Conservation (phyloP, 2,797 vertebrate species). For the Rhodeus uyekii region DNA sequence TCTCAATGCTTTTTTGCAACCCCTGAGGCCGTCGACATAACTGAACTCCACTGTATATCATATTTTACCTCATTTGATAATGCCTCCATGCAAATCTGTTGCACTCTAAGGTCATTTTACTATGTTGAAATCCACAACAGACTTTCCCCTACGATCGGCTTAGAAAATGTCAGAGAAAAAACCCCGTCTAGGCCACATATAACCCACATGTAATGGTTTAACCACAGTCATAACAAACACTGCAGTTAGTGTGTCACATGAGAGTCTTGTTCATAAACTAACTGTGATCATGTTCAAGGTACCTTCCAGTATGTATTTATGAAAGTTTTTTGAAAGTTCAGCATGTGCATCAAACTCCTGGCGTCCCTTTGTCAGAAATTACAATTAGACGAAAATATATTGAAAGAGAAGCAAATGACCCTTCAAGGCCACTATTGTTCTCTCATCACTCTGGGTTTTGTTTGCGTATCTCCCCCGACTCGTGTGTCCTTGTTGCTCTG, state of each 20-base stretch:
- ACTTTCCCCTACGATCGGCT: neutral
- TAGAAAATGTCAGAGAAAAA: conserved; percentile 8
- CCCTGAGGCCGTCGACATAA: too few relatives aligned
- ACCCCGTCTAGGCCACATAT: neutral
- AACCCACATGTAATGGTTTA: conserved; percentile 18
- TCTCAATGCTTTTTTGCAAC: too few relatives aligned
- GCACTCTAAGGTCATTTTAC: neutral
- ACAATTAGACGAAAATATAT: conserved; percentile 57
- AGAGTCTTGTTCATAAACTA: conserved; percentile 5
- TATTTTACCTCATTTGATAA: neutral
- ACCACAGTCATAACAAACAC: conserved; percentile 21
- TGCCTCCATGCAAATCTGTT: neutral
- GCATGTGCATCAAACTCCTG: conserved; percentile 48
- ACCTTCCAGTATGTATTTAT: neutral
- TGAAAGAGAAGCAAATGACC: conserved; percentile 71
- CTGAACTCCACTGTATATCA: too few relatives aligned
- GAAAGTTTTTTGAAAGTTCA: conserved; percentile 1
- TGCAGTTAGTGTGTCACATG: neutral
- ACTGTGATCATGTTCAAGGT: conserved; percentile 14
- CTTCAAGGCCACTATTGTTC: conserved; percentile 79
- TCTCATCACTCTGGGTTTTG: conserved; percentile 76
- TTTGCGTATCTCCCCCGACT: conserved; percentile 71
- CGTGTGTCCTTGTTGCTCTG: conserved; percentile 70
- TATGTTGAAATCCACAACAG: neutral
- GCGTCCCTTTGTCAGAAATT: conserved; percentile 50